These are phyloP conservation scores for Lottia gigantea DNA, from an alignment of 2,888 invertebrate genomes.

Conservation along the genomic window DNA sequence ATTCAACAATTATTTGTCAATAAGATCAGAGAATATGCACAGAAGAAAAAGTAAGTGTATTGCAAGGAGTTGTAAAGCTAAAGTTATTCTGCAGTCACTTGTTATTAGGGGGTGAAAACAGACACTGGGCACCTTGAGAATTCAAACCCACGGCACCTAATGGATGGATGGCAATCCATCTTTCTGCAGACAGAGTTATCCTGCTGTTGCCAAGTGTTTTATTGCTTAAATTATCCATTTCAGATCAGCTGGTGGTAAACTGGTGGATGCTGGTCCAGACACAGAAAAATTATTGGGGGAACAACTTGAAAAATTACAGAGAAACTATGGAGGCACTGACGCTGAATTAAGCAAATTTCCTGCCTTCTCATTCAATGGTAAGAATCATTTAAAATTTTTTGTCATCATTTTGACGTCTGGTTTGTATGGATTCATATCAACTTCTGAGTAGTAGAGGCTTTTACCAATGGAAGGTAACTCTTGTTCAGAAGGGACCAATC, in stretches of 20 bases:
- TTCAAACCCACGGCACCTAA: too few species aligned
- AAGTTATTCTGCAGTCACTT: too few species aligned
- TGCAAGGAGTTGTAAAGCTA: background rate
- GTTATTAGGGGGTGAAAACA: too few species aligned
- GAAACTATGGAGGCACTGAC: slow-evolving; percentile 77
- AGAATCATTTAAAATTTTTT: background rate
- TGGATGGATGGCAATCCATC: too few species aligned
- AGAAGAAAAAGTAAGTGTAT: slow-evolving; percentile 80
- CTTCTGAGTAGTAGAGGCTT: too few species aligned
- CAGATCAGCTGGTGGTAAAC: slow-evolving; percentile 79
- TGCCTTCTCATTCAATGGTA: slow-evolving; percentile 78
- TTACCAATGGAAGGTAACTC: too few species aligned
- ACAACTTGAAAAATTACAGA: slow-evolving; percentile 84
- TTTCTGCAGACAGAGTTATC: too few species aligned
- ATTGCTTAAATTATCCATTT: slow-evolving; percentile 12
- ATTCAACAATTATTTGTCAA: slow-evolving; percentile 94
- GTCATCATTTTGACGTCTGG: too few species aligned
- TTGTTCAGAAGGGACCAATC: too few species aligned
- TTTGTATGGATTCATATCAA: too few species aligned
- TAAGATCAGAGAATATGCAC: slow-evolving; percentile 89
- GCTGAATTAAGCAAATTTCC: slow-evolving; percentile 94
- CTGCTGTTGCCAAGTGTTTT: too few species aligned
- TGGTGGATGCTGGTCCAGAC: slow-evolving; percentile 84
- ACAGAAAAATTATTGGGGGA: slow-evolving; percentile 80
- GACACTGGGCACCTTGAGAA: too few species aligned